Percentiles rank a stretch among this genome's conserved stretches.
Conservation (phyloP, 2,888 invertebrate species). For the Antitype chi region DNA sequence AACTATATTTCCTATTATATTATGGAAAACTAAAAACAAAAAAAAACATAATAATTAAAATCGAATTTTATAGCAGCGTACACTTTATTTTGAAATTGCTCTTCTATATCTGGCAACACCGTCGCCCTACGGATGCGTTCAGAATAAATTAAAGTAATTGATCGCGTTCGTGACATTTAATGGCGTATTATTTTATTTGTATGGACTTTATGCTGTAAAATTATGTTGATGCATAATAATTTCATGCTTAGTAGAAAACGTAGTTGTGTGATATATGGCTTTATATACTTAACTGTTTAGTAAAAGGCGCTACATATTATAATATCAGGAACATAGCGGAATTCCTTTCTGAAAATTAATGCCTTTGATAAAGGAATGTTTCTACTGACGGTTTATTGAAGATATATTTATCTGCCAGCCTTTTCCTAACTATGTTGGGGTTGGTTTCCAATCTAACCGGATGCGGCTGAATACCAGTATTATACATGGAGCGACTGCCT, state of each 20-base stretch:
- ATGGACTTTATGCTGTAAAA: slow-evolving; percentile 34
- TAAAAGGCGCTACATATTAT: background rate
- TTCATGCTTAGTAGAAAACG: slow-evolving; percentile 16
- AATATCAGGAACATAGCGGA: background rate
- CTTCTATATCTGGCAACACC: slow-evolving; percentile 63
- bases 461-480: too few species aligned
- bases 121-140: slow-evolving; percentile 52
- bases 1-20: too few species aligned
- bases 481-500: too few species aligned
- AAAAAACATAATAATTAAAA: too few species aligned
- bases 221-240: slow-evolving; percentile 33
- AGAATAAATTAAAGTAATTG: slow-evolving; percentile 64
- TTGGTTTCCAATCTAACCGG: too few species aligned
- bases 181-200: slow-evolving; percentile 54
- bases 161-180: slow-evolving; percentile 58
- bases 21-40: too few species aligned
- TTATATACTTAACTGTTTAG: background rate
- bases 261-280: background rate
- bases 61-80: too few species aligned
- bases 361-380: background rate
- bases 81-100: too few species aligned
- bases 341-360: background rate
- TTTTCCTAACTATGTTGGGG: too few species aligned
- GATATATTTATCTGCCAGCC: too few species aligned
- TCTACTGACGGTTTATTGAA: background rate